phyloP scores from a whole-genome alignment of 2,113 vertebrate genomes.

The Vulpes ferrilata region DNA sequence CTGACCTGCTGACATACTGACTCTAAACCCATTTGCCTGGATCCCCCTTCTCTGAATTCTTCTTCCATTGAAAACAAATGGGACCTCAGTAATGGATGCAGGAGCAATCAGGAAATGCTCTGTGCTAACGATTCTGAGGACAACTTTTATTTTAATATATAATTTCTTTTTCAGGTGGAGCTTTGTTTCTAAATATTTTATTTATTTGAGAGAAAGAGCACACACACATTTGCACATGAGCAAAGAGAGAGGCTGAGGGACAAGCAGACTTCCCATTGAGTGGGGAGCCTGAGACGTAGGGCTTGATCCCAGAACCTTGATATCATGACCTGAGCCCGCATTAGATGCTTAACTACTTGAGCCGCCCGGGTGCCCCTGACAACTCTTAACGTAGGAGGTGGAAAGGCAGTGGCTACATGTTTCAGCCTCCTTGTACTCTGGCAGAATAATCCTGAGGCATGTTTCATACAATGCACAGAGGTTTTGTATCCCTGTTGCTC shows the following conservation, averaged over 20 bases:
- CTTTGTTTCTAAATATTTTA: neutral
- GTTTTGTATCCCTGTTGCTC: neutral
- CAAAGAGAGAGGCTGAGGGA: neutral
- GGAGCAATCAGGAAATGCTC: neutral
- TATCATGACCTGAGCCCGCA: neutral
- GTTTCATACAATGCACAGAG: neutral
- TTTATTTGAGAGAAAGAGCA: neutral
- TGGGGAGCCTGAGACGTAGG: neutral
- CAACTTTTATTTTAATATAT: neutral
- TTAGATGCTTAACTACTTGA: neutral
- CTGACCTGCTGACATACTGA: neutral
- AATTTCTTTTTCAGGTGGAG: neutral
- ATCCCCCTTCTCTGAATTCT: neutral
- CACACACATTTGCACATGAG: neutral
- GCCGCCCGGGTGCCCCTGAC: neutral
- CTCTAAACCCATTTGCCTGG: neutral
- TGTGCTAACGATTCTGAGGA: neutral
- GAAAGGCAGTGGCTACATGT: neutral
- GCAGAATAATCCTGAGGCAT: neutral
- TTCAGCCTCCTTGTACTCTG: neutral
- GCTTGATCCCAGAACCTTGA: neutral
- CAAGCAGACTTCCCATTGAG: neutral
- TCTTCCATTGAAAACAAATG: neutral
- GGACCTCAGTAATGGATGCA: neutral
- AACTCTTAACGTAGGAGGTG: neutral